These are phyloP conservation scores for Glomeris maerens DNA, from an alignment of 1,140 invertebrate genomes.

Conservation along the genomic window DNA sequence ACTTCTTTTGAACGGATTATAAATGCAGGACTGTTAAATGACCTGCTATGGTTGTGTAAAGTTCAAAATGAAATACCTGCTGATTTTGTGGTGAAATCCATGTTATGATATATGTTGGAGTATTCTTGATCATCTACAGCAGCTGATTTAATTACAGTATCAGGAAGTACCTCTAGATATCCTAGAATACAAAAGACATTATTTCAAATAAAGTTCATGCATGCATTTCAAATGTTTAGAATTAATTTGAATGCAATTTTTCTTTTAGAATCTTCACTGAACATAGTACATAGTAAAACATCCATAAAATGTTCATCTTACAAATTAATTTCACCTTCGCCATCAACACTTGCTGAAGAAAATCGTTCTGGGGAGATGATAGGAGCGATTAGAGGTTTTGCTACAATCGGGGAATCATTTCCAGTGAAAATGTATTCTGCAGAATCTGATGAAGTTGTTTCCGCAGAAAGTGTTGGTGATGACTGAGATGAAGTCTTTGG, in stretches of 20 bases:
- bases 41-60: no score
- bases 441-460: no score
- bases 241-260: no score
- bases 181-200: slow-evolving; percentile 1
- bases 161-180: slow-evolving; percentile 11
- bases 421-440: no score
- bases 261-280: background rate
- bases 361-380: background rate
- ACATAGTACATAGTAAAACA: background rate
- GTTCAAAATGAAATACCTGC: no score
- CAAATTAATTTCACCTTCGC: background rate
- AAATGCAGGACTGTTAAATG: no score
- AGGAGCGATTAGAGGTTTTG: no score
- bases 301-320: background rate
- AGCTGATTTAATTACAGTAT: slow-evolving; percentile 1
- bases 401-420: no score
- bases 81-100: slow-evolving; percentile 10
- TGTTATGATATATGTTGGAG: slow-evolving; percentile 8
- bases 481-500: no score
- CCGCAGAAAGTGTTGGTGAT: no score
- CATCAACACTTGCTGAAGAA: background rate
- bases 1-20: no score
- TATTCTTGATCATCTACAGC: background rate
- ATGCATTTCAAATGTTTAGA: no score
- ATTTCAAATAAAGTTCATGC: background rate